Evolutionary conservation across 2,113 vertebrate genomes (phyloP), one percentile per base, ranked within the genome.

Genomic region (Tragelaphus buxtoni): DNA sequence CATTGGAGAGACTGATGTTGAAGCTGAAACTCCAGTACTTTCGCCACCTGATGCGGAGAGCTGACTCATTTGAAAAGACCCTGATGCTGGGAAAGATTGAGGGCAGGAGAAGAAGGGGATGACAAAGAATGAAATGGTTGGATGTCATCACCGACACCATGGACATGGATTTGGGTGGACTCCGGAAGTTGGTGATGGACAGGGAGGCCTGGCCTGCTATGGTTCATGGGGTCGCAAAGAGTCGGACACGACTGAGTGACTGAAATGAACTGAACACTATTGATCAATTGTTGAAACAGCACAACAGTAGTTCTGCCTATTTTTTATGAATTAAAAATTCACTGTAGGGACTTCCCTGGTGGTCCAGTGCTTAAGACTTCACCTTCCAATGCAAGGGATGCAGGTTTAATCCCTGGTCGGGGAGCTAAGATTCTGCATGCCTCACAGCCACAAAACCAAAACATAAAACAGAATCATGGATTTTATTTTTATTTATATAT

Each of bases 181-280:
- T 65, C 32, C 0, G 0, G 63, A 4, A 65, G 17, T n/a, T 65
- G 32, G 16, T 65, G 32, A 65, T 65, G 63, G 63, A 35, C 32
- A 65, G 8, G 63, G 16, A 65, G 63, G 32, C 16, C 63, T n/a
- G 63, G 32, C 0, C 16, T 65, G 63, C 32, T 65, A 7, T 1
- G 7, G 32, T 65, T 35, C 17, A 65, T 9, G 32, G 32, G 63
- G 32, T 65, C 4, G 4, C 63, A 65, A 65, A 18, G 63, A 35
- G 32, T 65, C 1, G 0, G 32, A 65, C 8, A 35, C 0, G 4
- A 65, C 32, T 65, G 32, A 65, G 17, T 0, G 4, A 35, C 63
- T 20, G 17, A 65, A 9, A 32, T 63, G 14, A 63, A 63, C 30
- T n/a, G 16, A 35, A 35, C 32, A 45, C 12, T 91, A n/a, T 39